Percentiles rank a stretch among this genome's conserved stretches.
Evolutionary conservation across 2,113 vertebrate species (phyloP).

Genomic region (Myrmecobius fasciatus): DNA sequence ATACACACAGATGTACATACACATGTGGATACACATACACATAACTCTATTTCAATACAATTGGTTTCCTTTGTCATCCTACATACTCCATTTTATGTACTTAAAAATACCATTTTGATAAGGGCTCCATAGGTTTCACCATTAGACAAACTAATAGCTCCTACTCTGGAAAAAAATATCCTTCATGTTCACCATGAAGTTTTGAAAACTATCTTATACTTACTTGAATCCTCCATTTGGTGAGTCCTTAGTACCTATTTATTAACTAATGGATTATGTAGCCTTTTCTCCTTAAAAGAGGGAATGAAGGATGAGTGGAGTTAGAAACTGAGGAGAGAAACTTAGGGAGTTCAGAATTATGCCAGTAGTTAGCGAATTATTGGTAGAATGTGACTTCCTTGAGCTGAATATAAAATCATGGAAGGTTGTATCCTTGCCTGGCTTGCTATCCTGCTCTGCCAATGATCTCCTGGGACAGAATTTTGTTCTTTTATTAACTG

Average conservation of each 20-base stretch:
- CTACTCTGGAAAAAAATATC: not conserved
- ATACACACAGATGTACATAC: too few species aligned
- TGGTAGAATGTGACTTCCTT: not conserved
- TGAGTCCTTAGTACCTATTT: not conserved
- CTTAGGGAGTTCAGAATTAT: not conserved
- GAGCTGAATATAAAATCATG: not conserved
- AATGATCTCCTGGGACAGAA: not conserved
- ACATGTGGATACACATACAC: too few species aligned
- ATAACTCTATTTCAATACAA: too few species aligned
- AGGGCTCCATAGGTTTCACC: not conserved
- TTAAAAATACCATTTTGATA: not conserved
- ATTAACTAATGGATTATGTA: not conserved
- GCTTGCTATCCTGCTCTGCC: too few species aligned
- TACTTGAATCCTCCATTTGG: too few species aligned
- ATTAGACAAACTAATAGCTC: not conserved
- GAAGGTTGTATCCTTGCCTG: too few species aligned
- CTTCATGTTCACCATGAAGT: not conserved
- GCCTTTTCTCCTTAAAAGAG: not conserved
- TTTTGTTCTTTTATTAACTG: not conserved
- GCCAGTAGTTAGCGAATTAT: not conserved
- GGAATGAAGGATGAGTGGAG: not conserved
- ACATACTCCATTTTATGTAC: not conserved
- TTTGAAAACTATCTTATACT: not conserved
- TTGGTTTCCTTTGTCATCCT: too few species aligned
- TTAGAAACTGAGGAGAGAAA: not conserved